Evolutionary conservation across 2,113 vertebrate species (phyloP).

Genomic region (Albula goreensis): DNA sequence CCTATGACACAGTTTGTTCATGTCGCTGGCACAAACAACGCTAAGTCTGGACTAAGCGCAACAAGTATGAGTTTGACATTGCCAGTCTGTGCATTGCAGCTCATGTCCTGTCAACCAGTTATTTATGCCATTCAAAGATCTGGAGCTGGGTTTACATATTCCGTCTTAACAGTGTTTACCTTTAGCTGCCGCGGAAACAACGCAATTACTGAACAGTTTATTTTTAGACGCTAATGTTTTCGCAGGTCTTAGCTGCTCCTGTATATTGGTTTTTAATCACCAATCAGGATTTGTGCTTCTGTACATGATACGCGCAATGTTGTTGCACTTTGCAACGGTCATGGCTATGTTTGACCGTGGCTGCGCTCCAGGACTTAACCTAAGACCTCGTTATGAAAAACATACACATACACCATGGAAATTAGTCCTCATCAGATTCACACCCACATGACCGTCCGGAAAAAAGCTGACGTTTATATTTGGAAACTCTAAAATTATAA

Average conservation of each 20-base stretch:
- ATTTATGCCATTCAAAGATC: neutral
- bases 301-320: neutral
- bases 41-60: neutral
- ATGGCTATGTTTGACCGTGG: neutral
- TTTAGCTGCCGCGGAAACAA: neutral
- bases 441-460: slow-evolving; percentile 49
- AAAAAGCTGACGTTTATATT: slow-evolving; percentile 65
- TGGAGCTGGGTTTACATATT: neutral
- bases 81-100: neutral
- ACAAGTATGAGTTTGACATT: neutral
- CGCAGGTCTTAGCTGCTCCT: too few species aligned
- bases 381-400: slow-evolving; percentile 20
- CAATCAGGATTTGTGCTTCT: neutral
- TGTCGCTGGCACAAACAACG: neutral
- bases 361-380: neutral
- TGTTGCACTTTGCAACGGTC: neutral
- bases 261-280: neutral
- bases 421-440: slow-evolving; percentile 56
- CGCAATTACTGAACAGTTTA: neutral
- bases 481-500: slow-evolving; percentile 47
- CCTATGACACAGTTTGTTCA: too few species aligned
- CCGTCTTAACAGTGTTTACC: neutral
- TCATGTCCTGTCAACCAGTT: neutral
- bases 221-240: too few species aligned
- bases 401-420: slow-evolving; percentile 34